Evolutionary conservation across 35 echinoderm and acorn worm genomes (phyloP), one percentile per base, ranked within the genome.

Genomic region (Eucidaris tribuloides): DNA sequence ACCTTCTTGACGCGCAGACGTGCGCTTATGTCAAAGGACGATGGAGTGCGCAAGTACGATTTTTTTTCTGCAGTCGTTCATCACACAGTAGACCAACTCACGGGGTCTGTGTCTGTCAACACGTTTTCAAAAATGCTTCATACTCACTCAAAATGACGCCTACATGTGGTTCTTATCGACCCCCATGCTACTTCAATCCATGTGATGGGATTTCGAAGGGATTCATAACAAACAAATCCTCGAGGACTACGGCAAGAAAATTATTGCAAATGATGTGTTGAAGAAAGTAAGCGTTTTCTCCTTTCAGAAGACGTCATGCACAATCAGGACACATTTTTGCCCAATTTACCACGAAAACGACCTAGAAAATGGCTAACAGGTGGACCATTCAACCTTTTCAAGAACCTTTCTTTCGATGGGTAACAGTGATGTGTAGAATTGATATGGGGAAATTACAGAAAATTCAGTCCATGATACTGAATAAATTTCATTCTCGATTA

Each of bases 111-210:
- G 68, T 74, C 68, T 44, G 68, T 74, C 68, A 74, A 35, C 68
- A 74, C 37, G 25, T 44, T 41, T 74, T 74, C 68, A 44, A 36
- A 7, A 41, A 42, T 40, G 7, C 68, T 22, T 74, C 68, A 38
- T 42, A 40, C 36, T 74, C 68, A 74, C 61, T 64, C 61, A 27
- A 64, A 64, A 64, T 64, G 37, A 64, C 61, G 61, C 61, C 61
- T 74, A 74, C 68, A 74, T 41, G 36, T 74, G 68, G 41, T 74
- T 74, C 41, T 74, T 74, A 74, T 64, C 61, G 61, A 64, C 61
- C 61, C n/a, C 61, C 25, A 34, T 5, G 25, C 61, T 32, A 63
- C 60, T 63, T 63, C 60, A 25, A 63, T 32, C 61, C 61, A 64
- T 34, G 30, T 64, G 30, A 32, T 34, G 30, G 30, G 61, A 64